Evolutionary conservation across 2,888 invertebrate genomes (phyloP).

Genomic region (Drosophila lutescens): DNA sequence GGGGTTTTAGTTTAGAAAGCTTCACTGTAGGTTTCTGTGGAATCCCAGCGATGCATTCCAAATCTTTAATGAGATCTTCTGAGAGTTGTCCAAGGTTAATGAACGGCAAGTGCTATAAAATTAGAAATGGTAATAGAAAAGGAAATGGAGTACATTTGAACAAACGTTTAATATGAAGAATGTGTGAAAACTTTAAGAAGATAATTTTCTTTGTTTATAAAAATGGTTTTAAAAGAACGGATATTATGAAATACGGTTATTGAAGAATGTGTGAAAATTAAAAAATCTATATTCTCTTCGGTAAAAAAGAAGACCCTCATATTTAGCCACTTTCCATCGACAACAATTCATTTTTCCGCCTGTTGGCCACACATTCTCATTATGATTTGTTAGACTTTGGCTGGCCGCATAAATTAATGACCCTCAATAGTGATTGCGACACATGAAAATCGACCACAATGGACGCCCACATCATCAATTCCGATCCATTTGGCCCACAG

Average conservation of each 20-base stretch:
- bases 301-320: no score
- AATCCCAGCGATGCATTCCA: slow-evolving; percentile 25
- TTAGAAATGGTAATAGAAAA: slow-evolving; percentile 12
- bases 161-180: not conserved
- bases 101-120: slow-evolving; percentile 23
- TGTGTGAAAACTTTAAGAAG: not conserved
- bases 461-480: slow-evolving; percentile 45
- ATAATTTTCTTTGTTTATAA: not conserved
- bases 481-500: slow-evolving; percentile 25
- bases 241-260: no score
- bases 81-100: slow-evolving; percentile 35
- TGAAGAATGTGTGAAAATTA: no score
- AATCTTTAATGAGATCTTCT: slow-evolving; percentile 24
- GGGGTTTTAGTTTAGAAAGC: not conserved
- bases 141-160: not conserved
- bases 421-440: slow-evolving; percentile 29
- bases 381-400: slow-evolving; percentile 31
- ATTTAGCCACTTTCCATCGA: no score
- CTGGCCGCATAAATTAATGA: slow-evolving; percentile 29
- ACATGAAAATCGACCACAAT: slow-evolving; percentile 32
- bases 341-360: not conserved
- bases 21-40: slow-evolving; percentile 3
- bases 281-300: no score
- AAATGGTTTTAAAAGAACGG: no score
- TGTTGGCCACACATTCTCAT: slow-evolving; percentile 14